Base-by-base conservation (phyloP, 1,140 invertebrate species). In the Drosophila repletoides region DNA sequence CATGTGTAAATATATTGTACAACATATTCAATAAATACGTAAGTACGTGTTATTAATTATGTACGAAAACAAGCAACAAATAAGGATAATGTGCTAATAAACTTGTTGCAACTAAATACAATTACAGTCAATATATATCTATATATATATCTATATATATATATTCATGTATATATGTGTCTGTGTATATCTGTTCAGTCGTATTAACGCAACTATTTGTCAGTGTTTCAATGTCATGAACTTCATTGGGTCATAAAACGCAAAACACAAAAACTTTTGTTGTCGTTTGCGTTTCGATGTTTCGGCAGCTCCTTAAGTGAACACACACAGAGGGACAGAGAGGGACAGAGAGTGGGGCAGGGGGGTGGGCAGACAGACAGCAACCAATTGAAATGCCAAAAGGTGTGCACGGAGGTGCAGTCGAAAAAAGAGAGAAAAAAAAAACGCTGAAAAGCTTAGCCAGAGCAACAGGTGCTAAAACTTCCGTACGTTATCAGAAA, bases 231-330 rank as follows among this genome's bases (percentile, higher is more conserved):
- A 83, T 83, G 79, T 73, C 77, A 77, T 83, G 77, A 83, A 83
- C 77, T 83, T 83, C 77, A 34, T 40, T 77, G 73, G 77, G 77
- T 83, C 77, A 83, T 77, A 76, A 83, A 76, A 70, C 73, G 60
- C 69, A 70, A 64, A 76, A 73, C 64, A 61, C 55, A 61, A 34
- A 64, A 81, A 61, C 10, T 29, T 55, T 58, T 56, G 36, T 59
- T 59, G 55, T 69, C 77, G 72, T 73, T 68, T 72, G 33, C 61
- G 26, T 36, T 51, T 33, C 24, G 17, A 51, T n/a, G 48, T 33
- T 45, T 79, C 56, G 67, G 75, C 69, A 73, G 73, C 69, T 76
- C 60, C 77, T 72, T 65, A 61, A 58, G 71, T 75, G 24, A 24
- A 38, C 26, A 43, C 31, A 38, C 22, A 46, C 26, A 17, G 24